Base-by-base conservation (phyloP, 2,888 invertebrate species). In the Caenorhabditis wallacei region DNA sequence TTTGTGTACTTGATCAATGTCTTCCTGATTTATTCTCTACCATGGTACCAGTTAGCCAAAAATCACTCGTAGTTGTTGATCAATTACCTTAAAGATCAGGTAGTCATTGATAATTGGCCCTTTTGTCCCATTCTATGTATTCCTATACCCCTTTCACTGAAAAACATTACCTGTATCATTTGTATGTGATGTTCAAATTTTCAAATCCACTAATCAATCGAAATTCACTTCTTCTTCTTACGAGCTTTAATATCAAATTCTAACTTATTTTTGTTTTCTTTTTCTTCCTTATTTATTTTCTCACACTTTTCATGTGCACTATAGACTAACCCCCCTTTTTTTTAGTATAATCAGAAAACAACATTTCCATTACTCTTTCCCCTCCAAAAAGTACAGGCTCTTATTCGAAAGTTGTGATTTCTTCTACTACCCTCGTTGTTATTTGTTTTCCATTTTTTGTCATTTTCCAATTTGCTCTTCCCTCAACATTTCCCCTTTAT, bases 231-330 rank as follows among this genome's bases (percentile, higher is more conserved):
- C 53, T 66, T 35, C 48, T 30, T 30, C 30, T 30, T 24, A 51
- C 40, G 66, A 76, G 76, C 76, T 76, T 76, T 76, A 76, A 68
- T 20, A 43, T 18, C 3, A 20, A 46, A 48, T 46, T 54, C 24
- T 76, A 76, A 76, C 56, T 76, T 76, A 76, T 76, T 76, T 11
- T 51, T 57, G 35, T 74, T 74, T 56, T 56, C 11, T 26, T 54
- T 43, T 13, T 70, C 46, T 24, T 69, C 43, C 11, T 26, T 54
- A 24, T 54, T 54, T 54, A 46, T 26, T 24, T 16, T 26, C 24
- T 22, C 8, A n/a, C n/a, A 13, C 10, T 30, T 66, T 53, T 53
- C 35, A 16, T 63, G 48, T 40, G 37, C 48, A 37, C 13, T 37
- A 22, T 24, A 43, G 46, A 53, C 37, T 66, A 63, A 46, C 20